Percentiles rank a stretch among this genome's conserved stretches.
Conservation (phyloP, 1,140 invertebrate species). For the Charaxes varanes region DNA sequence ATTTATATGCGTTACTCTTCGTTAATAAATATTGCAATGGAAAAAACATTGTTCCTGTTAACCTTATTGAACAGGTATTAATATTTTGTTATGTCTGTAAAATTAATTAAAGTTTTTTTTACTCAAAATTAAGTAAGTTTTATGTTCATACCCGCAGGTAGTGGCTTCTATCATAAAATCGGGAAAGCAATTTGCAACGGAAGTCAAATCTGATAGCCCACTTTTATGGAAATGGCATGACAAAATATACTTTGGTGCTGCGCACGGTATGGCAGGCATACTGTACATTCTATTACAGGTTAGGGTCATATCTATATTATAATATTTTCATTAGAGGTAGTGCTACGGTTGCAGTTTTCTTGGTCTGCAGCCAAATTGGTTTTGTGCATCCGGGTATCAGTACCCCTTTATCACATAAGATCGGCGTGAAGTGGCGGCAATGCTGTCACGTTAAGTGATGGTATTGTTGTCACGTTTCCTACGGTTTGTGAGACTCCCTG, state of each 20-base stretch:
- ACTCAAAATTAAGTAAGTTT: too few relatives aligned
- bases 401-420: too few relatives aligned
- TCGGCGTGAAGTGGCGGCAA: too few relatives aligned
- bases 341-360: too few relatives aligned
- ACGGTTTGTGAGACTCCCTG: too few relatives aligned
- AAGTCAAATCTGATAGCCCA: slow-evolving; percentile 74
- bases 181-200: slow-evolving; percentile 76
- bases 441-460: too few relatives aligned
- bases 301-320: slow-evolving; percentile 9
- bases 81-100: too few relatives aligned
- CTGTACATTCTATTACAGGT: slow-evolving; percentile 88
- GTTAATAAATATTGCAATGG: slow-evolving; percentile 76
- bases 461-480: too few relatives aligned
- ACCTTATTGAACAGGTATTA: slow-evolving; percentile 60
- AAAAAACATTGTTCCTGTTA: slow-evolving; percentile 44
- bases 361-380: too few relatives aligned
- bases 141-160: slow-evolving; percentile 67
- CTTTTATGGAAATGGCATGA: slow-evolving; percentile 92
- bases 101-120: slow-evolving; percentile 7
- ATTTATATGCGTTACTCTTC: slow-evolving; percentile 85
- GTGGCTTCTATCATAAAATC: slow-evolving; percentile 78
- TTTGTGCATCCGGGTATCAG: too few relatives aligned
- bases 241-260: slow-evolving; percentile 90
- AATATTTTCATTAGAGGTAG: too few relatives aligned
- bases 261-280: slow-evolving; percentile 92